Percentiles rank a stretch among this genome's conserved stretches.
Evolutionary conservation across 2,113 vertebrate genomes (phyloP).

Genomic region (Hydrochoerus hydrochaeris): DNA sequence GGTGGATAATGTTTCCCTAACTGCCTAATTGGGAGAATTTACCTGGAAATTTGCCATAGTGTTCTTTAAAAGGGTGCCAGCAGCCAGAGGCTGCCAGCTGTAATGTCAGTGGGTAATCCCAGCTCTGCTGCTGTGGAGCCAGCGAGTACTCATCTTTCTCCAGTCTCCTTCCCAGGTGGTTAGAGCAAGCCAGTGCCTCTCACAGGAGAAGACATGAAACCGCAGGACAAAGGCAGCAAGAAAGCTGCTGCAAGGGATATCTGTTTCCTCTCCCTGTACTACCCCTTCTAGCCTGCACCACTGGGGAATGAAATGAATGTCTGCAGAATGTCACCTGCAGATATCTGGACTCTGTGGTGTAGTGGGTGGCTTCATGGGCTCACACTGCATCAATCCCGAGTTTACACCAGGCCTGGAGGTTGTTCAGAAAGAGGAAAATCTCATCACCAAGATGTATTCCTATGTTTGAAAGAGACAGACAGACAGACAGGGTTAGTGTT

Average conservation of each 20-base stretch:
- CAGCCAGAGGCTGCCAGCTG: constrained; percentile 63
- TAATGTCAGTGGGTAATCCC: constrained; percentile 74
- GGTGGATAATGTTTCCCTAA: constrained; percentile 77
- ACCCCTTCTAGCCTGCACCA: neutral
- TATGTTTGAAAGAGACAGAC: neutral
- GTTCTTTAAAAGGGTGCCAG: constrained; percentile 74
- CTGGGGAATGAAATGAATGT: too few species aligned
- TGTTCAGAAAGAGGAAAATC: neutral
- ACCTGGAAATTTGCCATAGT: constrained; percentile 67
- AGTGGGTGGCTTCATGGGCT: neutral
- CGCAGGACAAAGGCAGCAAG: neutral
- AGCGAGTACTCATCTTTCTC: constrained; percentile 38
- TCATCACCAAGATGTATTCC: neutral
- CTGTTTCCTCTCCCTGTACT: neutral
- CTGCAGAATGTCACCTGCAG: neutral
- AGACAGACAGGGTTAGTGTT: neutral
- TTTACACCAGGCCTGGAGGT: neutral
- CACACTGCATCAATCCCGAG: neutral
- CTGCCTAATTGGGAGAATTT: constrained; percentile 75
- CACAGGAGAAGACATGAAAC: neutral
- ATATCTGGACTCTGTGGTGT: neutral
- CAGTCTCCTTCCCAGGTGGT: constrained; percentile 60
- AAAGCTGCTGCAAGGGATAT: neutral
- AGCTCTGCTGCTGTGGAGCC: constrained; percentile 26
- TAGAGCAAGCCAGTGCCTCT: constrained; percentile 50